These are phyloP conservation scores for Stenotaenia linearis DNA, from an alignment of 2,888 invertebrate species.

Conservation along the genomic window DNA sequence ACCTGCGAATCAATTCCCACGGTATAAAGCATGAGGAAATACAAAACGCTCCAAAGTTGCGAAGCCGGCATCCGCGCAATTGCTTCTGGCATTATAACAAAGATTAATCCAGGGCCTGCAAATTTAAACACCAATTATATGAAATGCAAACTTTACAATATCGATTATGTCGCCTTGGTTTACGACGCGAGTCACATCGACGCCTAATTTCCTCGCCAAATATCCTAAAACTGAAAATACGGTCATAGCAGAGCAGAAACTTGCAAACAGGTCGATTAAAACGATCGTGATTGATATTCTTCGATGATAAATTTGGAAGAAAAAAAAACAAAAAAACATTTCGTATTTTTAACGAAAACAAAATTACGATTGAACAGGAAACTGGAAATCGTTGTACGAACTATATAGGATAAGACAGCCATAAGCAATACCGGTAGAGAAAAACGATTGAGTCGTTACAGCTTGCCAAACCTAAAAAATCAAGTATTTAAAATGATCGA, in stretches of 20 bases:
- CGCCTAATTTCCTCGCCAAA: not conserved
- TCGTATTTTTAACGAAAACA: not conserved
- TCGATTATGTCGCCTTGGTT: not conserved
- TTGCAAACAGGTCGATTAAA: not conserved
- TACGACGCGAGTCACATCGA: not conserved
- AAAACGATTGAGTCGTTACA: not conserved
- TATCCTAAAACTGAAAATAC: not conserved
- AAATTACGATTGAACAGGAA: not conserved
- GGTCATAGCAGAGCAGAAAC: not conserved
- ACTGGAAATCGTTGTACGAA: not conserved
- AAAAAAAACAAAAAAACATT: not conserved
- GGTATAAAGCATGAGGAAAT: not conserved
- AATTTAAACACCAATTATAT: not conserved
- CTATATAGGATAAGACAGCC: not conserved
- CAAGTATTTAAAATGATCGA: too few relatives aligned
- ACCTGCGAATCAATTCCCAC: not conserved
- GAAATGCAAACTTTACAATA: not conserved
- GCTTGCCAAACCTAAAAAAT: not conserved
- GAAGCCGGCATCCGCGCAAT: not conserved
- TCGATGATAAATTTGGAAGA: too few relatives aligned
- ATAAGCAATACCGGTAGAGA: not conserved
- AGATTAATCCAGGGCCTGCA: not conserved
- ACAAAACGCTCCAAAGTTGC: not conserved
- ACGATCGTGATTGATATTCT: not conserved
- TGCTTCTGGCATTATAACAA: not conserved